Percentiles rank a stretch among this genome's conserved stretches.
phyloP scores from a whole-genome alignment of 2,888 invertebrate species.

The Caenorhabditis sp. region DNA sequence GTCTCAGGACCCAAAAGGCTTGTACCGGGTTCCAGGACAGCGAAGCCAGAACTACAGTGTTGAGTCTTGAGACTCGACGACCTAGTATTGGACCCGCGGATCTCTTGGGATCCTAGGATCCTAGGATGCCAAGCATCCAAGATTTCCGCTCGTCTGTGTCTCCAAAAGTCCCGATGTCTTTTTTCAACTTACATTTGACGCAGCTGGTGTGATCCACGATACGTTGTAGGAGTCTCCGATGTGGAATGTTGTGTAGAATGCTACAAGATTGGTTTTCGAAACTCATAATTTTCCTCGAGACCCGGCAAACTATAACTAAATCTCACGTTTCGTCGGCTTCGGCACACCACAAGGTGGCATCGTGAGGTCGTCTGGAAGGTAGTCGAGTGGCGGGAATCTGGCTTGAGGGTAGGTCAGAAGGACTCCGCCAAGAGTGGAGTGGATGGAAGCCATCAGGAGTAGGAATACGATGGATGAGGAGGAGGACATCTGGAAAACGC shows the following conservation, averaged over 20 bases:
- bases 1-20: no score
- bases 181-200: constrained; percentile 29
- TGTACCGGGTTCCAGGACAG: no score
- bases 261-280: no score
- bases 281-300: no score
- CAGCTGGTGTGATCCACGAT: constrained; percentile 58
- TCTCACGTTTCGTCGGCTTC: constrained; percentile 69
- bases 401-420: constrained; percentile 78
- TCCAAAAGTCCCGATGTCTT: no score
- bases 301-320: not conserved
- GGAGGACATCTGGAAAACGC: constrained; percentile 43
- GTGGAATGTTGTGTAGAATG: constrained; percentile 67
- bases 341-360: constrained; percentile 80
- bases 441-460: constrained; percentile 36
- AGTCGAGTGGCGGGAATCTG: constrained; percentile 81
- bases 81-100: no score
- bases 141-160: no score
- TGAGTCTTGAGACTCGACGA: no score
- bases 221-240: constrained; percentile 68
- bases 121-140: no score
- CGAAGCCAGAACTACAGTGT: no score
- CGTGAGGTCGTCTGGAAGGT: constrained; percentile 79
- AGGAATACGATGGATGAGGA: constrained; percentile 30
- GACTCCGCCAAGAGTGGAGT: constrained; percentile 11
- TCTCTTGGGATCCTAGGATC: no score